Base-by-base conservation (phyloP, 2,797 vertebrate species). In the Pelodytes ibericus region DNA sequence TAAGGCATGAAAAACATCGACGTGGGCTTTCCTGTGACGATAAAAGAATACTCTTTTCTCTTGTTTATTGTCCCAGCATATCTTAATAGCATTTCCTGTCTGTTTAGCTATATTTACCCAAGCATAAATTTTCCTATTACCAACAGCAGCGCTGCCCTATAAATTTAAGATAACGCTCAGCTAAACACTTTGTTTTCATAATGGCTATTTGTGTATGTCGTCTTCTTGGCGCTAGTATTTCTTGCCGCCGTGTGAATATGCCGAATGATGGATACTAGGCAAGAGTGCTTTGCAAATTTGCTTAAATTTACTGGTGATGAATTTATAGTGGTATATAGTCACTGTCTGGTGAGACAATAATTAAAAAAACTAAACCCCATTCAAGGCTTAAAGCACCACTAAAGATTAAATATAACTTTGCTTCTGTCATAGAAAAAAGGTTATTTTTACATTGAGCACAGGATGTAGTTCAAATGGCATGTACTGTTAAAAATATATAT, bases 51-150 rank as follows among this genome's bases (percentile, higher is more conserved):
- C 51, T 69, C 53, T 56, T 18, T 67, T 26, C 25, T 16, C 30
- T 73, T 29, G 41, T 72, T 78, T 79, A 79, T 74, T 79, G 71
- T 69, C 27, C 58, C 30, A 41, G 27, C 63, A 69, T 56, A 73
- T 79, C 58, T 56, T 69, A 79, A 79, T 79, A 79, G 58, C 30
- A 68, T 73, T 73, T 73, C 64, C 58, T 79, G 64, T 69, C 64
- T 73, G 71, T 72, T 72, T 72, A 68, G 56, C 26, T 79, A 56
- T 69, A 69, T 73, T 79, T 79, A 73, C 20, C 77, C 71, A 69
- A 74, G 77, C 77, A 79, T 79, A 79, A 69, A 79, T 79, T 74
- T 66, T 72, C 63, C 76, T 78, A 78, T 78, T 78, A 78, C 76
- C 76, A 78, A 66, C 70, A 53, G 63, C 63, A 62, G 63, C 30